Percentiles rank a stretch among this genome's conserved stretches.
Evolutionary conservation across 2,888 invertebrate genomes (phyloP).

Genomic region (Limnephilus marmoratus): DNA sequence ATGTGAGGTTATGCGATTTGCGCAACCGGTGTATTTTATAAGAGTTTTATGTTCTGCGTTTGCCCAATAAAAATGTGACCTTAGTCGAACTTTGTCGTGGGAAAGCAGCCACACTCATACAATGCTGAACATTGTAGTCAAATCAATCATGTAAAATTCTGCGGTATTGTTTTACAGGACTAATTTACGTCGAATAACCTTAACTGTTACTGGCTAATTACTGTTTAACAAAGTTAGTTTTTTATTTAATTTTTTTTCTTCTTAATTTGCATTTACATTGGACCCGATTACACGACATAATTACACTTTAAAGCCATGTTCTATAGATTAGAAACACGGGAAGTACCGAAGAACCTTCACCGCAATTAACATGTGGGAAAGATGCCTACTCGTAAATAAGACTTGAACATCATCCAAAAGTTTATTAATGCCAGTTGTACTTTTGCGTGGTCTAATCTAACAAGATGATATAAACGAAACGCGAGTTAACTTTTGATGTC

Average conservation of each 20-base stretch:
- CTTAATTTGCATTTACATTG: background rate
- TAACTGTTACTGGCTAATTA: background rate
- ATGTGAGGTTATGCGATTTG: constrained; percentile 20
- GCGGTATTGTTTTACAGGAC: background rate
- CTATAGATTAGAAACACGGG: background rate
- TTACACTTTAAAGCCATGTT: background rate
- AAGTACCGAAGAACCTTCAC: background rate
- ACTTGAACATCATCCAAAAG: background rate
- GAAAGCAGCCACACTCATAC: background rate
- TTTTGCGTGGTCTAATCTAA: background rate
- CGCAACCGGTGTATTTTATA: background rate
- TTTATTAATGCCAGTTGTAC: background rate
- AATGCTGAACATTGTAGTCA: constrained; percentile 30
- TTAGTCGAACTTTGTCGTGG: constrained; percentile 42
- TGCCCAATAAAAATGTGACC: constrained; percentile 35
- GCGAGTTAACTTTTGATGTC: no score
- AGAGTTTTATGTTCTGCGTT: constrained; percentile 9
- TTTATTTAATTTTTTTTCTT: background rate
- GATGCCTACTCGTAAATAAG: background rate
- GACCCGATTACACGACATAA: background rate
- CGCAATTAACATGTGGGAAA: background rate
- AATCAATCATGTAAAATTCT: constrained; percentile 30
- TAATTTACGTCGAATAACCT: constrained; percentile 3
- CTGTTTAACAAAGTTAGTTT: background rate
- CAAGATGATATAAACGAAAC: background rate